A percentile compares a stretch with the other conserved stretches of the same genome.
These are phyloP conservation scores for Toxostoma redivivum DNA, from an alignment of 2,113 vertebrate species.

Conservation along the genomic window DNA sequence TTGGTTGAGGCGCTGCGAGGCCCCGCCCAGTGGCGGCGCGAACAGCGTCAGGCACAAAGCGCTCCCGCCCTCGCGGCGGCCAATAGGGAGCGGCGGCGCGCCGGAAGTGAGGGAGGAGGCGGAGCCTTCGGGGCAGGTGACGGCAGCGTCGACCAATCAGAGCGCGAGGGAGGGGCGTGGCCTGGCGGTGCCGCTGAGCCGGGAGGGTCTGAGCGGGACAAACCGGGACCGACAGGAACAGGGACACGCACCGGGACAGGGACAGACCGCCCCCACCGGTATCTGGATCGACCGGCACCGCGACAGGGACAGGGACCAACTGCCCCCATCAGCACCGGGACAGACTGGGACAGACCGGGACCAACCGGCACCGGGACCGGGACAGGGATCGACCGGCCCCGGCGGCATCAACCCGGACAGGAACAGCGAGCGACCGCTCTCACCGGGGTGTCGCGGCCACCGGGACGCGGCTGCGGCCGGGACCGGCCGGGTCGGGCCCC, in stretches of 20 bases:
- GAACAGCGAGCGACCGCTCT: not conserved
- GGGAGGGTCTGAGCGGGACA: too few species aligned
- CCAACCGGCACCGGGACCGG: not conserved
- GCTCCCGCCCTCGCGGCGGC: not conserved
- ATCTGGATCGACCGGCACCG: not conserved
- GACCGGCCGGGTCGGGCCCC: not conserved
- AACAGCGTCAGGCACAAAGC: not conserved
- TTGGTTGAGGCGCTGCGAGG: rapidly evolving
- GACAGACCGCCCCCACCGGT: too few species aligned
- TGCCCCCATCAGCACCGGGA: not conserved
- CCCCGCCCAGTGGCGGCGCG: not conserved
- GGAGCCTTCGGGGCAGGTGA: rapidly evolving
- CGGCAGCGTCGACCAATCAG: rapidly evolving
- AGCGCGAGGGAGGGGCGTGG: not conserved
- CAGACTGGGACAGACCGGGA: not conserved
- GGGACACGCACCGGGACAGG: not conserved
- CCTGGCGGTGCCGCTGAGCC: not conserved
- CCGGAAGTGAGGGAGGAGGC: rapidly evolving
- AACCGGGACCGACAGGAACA: too few species aligned
- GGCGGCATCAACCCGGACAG: too few species aligned
- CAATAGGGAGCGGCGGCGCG: not conserved
- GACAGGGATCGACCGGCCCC: rapidly evolving
- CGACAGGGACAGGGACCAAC: too few species aligned
- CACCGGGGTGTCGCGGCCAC: not conserved
- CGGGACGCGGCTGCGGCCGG: not conserved